Percentiles rank a stretch among this genome's conserved stretches.
Evolutionary conservation across 2,888 invertebrate genomes (phyloP).

Genomic region (Volucella zonaria): DNA sequence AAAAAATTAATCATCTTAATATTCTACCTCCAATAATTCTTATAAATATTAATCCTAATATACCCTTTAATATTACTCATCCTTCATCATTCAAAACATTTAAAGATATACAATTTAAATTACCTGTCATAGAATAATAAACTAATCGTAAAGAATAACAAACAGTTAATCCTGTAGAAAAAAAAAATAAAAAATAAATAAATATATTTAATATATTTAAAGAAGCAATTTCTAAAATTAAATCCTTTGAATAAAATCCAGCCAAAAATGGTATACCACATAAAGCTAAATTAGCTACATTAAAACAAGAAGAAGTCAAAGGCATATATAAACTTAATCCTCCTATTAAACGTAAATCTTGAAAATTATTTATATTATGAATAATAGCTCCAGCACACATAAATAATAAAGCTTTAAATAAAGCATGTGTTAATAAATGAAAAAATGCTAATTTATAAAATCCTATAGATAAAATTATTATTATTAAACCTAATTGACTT

Average conservation of each 20-base stretch:
- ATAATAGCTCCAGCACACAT: conserved; percentile 88
- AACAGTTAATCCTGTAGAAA: conserved; percentile 85
- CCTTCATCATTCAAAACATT: conserved; percentile 84
- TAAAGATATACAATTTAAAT: conserved; percentile 83
- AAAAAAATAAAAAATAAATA: no score
- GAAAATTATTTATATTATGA: conserved; percentile 85
- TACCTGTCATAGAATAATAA: conserved; percentile 84
- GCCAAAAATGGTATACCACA: conserved; percentile 87
- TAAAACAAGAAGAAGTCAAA: conserved; percentile 84
- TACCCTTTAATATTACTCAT: conserved; percentile 83
- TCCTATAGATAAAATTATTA: no score
- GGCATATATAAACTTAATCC: conserved; percentile 83
- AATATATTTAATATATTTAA: conserved; percentile 84
- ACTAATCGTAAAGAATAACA: conserved; percentile 85
- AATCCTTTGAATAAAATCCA: conserved; percentile 87
- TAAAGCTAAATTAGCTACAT: conserved; percentile 85
- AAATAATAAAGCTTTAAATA: conserved; percentile 83
- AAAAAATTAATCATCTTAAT: conserved; percentile 85
- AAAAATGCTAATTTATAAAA: no score
- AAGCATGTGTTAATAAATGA: no score
- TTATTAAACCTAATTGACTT: no score
- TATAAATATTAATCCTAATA: conserved; percentile 78
- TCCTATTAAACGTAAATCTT: conserved; percentile 87
- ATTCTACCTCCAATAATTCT: conserved; percentile 84
- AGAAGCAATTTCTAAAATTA: conserved; percentile 85